Evolutionary conservation across 2,888 invertebrate genomes (phyloP), one percentile per base, ranked within the genome.

Genomic region (Tipula vernalis): DNA sequence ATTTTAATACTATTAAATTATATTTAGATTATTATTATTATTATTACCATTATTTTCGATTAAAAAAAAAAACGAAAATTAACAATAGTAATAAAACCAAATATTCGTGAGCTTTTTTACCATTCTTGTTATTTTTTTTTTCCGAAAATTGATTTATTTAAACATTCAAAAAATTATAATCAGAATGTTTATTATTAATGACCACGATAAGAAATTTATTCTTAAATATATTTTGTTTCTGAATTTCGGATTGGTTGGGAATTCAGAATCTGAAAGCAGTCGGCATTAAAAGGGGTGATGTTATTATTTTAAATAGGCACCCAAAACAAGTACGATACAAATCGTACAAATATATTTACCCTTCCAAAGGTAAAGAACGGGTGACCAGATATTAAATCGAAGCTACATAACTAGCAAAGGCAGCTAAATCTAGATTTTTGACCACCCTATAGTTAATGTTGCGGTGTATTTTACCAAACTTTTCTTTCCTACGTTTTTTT

Each of bases 171-270:
- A 71, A 28, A 71, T 71, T 71, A 71, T 71, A 71, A 71, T 71
- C 71, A 71, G 71, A 71, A 71, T 71, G 71, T 71, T 71, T 71
- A 71, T 71, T 71, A 71, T 71, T 71, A 71, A 71, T 71, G 71
- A 71, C 71, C 71, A 71, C 71, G 71, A 71, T 71, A 71, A 71
- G 71, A 71, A 71, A 71, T 71, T 71, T 71, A 71, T 71, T 71
- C 71, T 71, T 71, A 71, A 71, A 71, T 71, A 71, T 28, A 28
- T 71, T 71, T 51, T 51, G n/a, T 13, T 51, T 51, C 5, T n/a
- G 6, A 3, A 13, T 15, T 28, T 12, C 28, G 71, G 71, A 12
- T 71, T 71, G 71, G 71, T 51, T 71, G 71, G 71, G 71, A 71
- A 71, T 28, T 71, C 18, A 28, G 71, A 28, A 71, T 71, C 28